A percentile compares a stretch with the other conserved stretches of the same genome.
Conservation (phyloP, 2,888 invertebrate species). For the Gonocerus acuteangulatus region DNA sequence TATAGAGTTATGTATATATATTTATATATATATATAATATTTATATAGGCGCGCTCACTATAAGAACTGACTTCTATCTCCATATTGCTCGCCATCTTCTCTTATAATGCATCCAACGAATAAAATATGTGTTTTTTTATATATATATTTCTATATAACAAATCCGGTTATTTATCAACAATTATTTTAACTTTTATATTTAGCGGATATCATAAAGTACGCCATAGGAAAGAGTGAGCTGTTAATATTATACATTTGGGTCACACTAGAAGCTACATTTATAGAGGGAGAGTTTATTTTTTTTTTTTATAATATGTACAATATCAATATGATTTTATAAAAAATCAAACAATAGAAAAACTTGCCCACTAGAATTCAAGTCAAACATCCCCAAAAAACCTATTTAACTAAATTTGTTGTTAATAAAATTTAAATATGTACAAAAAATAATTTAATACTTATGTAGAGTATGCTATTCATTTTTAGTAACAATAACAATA, state of each 20-base stretch:
- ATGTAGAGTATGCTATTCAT: slow-evolving; percentile 22
- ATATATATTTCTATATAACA: slow-evolving; percentile 28
- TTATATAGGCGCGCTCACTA: slow-evolving; percentile 22
- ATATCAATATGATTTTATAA: slow-evolving; percentile 25
- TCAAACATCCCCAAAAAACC: slow-evolving; percentile 34
- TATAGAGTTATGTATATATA: slow-evolving; percentile 23
- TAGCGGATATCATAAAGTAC: slow-evolving; percentile 20
- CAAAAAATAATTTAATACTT: slow-evolving; percentile 32
- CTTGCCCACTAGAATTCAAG: slow-evolving; percentile 25
- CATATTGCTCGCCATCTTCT: slow-evolving; percentile 7
- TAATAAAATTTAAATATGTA: slow-evolving; percentile 33
- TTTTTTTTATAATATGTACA: slow-evolving; percentile 13
- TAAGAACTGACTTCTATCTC: slow-evolving; percentile 7
- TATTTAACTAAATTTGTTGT: slow-evolving; percentile 27
- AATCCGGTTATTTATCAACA: slow-evolving; percentile 29
- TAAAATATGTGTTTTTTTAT: slow-evolving; percentile 20
- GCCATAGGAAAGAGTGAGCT: slow-evolving; percentile 30
- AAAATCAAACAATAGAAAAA: slow-evolving; percentile 23
- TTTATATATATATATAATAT: slow-evolving; percentile 18
- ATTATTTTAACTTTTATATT: slow-evolving; percentile 22
- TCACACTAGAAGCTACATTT: slow-evolving; percentile 36
- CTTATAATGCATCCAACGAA: slow-evolving; percentile 15
- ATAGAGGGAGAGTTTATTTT: slow-evolving; percentile 16
- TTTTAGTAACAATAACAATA: slow-evolving; percentile 17
- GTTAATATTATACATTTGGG: slow-evolving; percentile 32